Conservation (phyloP, 1,140 invertebrate species). For the Drosophila watanabei region DNA sequence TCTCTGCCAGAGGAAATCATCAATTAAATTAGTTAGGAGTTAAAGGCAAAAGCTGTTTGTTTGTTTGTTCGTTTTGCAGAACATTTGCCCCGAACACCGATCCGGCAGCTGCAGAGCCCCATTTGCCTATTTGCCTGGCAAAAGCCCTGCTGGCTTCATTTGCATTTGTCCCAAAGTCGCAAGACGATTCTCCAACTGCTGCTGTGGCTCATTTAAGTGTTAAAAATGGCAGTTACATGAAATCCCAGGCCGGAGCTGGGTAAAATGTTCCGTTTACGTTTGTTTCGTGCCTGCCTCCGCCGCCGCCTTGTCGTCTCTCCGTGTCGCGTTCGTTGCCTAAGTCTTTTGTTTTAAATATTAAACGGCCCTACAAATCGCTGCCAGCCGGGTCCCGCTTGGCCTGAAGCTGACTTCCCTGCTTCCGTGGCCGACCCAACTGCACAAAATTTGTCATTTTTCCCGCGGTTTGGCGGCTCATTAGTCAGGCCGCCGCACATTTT, state of each 20-base stretch:
- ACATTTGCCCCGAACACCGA: constrained; percentile 56
- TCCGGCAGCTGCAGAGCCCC: constrained; percentile 25
- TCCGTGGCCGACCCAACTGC: constrained; percentile 31
- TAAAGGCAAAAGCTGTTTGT: constrained; percentile 54
- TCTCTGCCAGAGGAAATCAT: constrained; percentile 74
- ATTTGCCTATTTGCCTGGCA: constrained; percentile 57
- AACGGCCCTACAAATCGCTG: constrained; percentile 79
- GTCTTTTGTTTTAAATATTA: constrained; percentile 84
- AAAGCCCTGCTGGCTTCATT: constrained; percentile 58
- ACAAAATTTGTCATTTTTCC: constrained; percentile 83
- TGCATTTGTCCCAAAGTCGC: constrained; percentile 62
- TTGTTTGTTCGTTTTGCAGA: constrained; percentile 54
- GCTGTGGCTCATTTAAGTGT: constrained; percentile 76
- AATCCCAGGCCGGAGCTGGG: constrained; percentile 47
- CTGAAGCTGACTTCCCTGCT: constrained; percentile 10
- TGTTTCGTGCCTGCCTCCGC: constrained; percentile 45
- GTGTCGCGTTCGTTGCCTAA: constrained; percentile 58
- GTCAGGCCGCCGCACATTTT: constrained; percentile 80
- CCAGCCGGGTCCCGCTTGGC: constrained; percentile 28
- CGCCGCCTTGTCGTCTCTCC: constrained; percentile 8
- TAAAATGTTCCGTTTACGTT: constrained; percentile 80
- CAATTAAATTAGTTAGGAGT: constrained; percentile 78
- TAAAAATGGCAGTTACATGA: constrained; percentile 83
- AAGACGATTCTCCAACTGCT: constrained; percentile 25
- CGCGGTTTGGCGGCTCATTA: constrained; percentile 82